Base-by-base conservation (phyloP, 2,797 vertebrate species). In the Neomorphus geoffroyi region DNA sequence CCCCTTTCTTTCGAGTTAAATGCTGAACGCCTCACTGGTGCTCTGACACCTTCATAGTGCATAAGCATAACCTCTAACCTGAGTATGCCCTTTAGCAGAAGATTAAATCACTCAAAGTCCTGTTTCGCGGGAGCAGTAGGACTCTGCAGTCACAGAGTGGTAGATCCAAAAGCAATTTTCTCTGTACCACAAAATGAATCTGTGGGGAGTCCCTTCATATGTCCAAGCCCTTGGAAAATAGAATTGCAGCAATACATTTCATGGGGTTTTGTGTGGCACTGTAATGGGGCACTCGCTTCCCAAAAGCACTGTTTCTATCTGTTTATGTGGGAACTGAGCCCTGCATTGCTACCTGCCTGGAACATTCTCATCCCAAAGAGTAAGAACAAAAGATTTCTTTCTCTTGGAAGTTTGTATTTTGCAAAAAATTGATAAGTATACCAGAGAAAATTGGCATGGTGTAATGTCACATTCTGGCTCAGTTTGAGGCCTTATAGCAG, bases 111-210 rank as follows among this genome's bases (percentile, higher is more conserved):
- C 18, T 32, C 79, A 32, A 77, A 87, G 56, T 23, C 70, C 39
- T 43, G 26, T 83, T 91, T 74, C 69, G 66, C 60, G 26, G 66
- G n/a, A 66, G 26, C n/a, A 81, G 54, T 21, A 91, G 64, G n/a
- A 79, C 45, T 84, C 35, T 62, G 75, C 57, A 80, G 39, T 65
- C 85, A 93, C 46, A 79, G 74, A 88, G n/a, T 11, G 18, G n/a
- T 81, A 75, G 62, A 75, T 72, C 57, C 60, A 91, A 96, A 96
- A 83, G 13, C 85, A 94, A 86, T 94, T 93, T 92, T 88, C 77
- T 72, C 46, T 86, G 30, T 57, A 50, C 33, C 0, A 0, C 80
- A 80, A 93, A 94, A 96, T 62, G 37, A 88, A 81, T 95, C 92
- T 93, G 79, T 54, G 32, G 13, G 73, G 72, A 88, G 62, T 57